Conservation (phyloP, 2,888 invertebrate genomes). For the Acheta domesticus region DNA sequence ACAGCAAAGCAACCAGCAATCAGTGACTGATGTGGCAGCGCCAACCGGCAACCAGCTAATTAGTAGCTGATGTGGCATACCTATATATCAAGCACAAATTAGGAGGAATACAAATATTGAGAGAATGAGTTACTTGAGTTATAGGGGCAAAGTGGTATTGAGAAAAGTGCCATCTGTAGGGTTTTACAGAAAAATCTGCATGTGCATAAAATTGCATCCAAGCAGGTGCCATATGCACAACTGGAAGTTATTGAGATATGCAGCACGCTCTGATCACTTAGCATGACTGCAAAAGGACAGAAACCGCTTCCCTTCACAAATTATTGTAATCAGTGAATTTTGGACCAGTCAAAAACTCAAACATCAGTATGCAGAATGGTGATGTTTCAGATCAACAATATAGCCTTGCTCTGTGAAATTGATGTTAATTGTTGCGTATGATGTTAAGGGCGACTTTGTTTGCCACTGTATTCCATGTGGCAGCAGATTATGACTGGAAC, state of each 20-base stretch:
- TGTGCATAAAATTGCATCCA: background rate
- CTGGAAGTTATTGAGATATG: background rate
- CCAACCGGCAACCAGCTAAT: too few relatives aligned
- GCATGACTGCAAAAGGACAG: conserved; percentile 22
- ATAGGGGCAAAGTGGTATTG: background rate
- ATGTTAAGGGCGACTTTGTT: too few relatives aligned
- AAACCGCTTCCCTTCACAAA: conserved; percentile 27
- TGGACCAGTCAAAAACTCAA: background rate
- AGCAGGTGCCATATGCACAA: background rate
- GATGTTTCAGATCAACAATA: conserved; percentile 21
- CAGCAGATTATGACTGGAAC: too few relatives aligned
- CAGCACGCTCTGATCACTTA: background rate
- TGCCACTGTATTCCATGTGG: too few relatives aligned
- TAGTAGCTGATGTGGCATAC: too few relatives aligned
- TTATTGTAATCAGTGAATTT: background rate
- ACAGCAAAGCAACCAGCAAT: too few relatives aligned
- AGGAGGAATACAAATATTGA: too few relatives aligned
- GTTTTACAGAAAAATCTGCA: background rate
- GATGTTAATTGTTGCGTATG: too few relatives aligned
- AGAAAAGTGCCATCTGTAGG: background rate
- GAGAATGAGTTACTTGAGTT: background rate
- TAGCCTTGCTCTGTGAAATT: background rate
- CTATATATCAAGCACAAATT: too few relatives aligned
- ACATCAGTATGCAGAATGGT: conserved; percentile 23
- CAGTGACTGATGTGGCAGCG: too few relatives aligned